Evolutionary conservation across 2,888 invertebrate species (phyloP).

Genomic region (Thera obeliscata): DNA sequence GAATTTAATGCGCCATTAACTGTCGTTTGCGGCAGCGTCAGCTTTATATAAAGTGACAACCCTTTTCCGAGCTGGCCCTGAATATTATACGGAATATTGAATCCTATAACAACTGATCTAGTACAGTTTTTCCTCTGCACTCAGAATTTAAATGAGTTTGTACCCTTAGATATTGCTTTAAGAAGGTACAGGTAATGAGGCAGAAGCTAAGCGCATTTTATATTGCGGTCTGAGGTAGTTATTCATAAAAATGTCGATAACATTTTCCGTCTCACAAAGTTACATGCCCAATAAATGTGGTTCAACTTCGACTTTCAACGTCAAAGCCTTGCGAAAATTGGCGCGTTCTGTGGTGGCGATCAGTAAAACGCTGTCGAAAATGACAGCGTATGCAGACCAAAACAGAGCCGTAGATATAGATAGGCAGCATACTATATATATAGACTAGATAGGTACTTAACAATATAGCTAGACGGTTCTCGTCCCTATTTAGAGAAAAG

Average conservation of each 20-base stretch:
- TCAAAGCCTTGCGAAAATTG: no score
- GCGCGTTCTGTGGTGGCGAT: no score
- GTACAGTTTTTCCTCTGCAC: constrained; percentile 48
- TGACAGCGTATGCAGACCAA: no score
- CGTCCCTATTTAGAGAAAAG: no score
- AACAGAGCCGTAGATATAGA: no score
- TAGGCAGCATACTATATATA: no score
- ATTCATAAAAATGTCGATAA: constrained; percentile 18
- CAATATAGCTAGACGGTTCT: no score
- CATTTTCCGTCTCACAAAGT: constrained; percentile 11
- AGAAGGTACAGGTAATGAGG: constrained; percentile 64
- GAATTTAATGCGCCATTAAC: constrained; percentile 79
- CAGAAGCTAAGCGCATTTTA: constrained; percentile 57
- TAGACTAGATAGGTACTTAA: no score
- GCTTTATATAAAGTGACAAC: constrained; percentile 77
- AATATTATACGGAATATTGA: constrained; percentile 51
- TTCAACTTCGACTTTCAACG: neutral
- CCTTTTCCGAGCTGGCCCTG: constrained; percentile 58
- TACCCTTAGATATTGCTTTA: constrained; percentile 60
- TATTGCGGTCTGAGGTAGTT: constrained; percentile 39
- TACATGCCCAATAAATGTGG: constrained; percentile 2
- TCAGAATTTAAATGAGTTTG: constrained; percentile 54
- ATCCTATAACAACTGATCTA: constrained; percentile 48
- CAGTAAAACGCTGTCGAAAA: no score
- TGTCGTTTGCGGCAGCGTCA: constrained; percentile 74